These are phyloP conservation scores for Brachypteracias leptosomus DNA, from an alignment of 2,113 vertebrate species.

Conservation along the genomic window DNA sequence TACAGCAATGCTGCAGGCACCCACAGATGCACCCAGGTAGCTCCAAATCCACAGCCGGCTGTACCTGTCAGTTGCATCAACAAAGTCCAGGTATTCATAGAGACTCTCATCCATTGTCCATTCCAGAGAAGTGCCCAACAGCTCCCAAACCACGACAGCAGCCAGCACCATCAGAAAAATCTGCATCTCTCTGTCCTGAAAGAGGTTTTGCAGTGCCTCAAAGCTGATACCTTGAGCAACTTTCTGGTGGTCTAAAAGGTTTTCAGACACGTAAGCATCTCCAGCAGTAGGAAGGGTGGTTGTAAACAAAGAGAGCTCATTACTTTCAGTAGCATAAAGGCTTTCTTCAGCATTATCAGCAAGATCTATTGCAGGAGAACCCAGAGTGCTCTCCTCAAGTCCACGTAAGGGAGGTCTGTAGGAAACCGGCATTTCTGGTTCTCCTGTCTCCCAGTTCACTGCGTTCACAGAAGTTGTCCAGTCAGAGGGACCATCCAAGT, in stretches of 20 bases:
- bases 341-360: not conserved
- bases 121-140: slow-evolving; percentile 72
- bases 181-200: slow-evolving; percentile 67
- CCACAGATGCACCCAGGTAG: slow-evolving; percentile 72
- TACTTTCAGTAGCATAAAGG: not conserved
- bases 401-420: fast-evolving
- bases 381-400: not conserved
- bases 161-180: slow-evolving; percentile 80
- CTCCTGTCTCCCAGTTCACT: not conserved
- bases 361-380: not conserved
- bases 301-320: not conserved
- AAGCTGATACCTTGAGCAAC: not conserved
- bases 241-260: not conserved
- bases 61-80: slow-evolving; percentile 82
- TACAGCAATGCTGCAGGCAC: slow-evolving; percentile 69
- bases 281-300: not conserved
- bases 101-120: slow-evolving; percentile 83
- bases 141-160: slow-evolving; percentile 77
- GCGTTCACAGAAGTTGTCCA: not conserved
- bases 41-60: slow-evolving; percentile 74
- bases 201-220: not conserved
- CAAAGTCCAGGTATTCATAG: slow-evolving; percentile 87
- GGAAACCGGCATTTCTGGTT: not conserved
- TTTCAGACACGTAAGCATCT: not conserved
- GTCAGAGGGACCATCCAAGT: not conserved